These are phyloP conservation scores for Lanistes nyassanus DNA, from an alignment of 1,140 invertebrate species.

Conservation along the genomic window DNA sequence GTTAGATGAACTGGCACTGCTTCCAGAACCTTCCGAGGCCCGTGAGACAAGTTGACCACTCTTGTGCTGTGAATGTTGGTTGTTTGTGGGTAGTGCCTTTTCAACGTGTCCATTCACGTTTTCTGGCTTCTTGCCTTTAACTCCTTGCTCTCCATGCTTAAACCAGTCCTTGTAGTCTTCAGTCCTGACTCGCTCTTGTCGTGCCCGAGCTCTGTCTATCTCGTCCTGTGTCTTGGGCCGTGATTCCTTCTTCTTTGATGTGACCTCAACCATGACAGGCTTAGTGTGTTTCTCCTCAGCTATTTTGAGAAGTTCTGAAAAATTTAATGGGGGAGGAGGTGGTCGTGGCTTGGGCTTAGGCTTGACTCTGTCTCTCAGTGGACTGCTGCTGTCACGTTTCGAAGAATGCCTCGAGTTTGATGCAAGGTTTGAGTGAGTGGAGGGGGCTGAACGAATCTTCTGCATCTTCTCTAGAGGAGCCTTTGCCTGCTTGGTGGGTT, in stretches of 20 bases:
- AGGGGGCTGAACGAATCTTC: too few relatives aligned
- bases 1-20: too few relatives aligned
- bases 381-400: constrained; percentile 7
- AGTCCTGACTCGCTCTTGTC: constrained; percentile 11
- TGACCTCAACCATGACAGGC: constrained; percentile 19
- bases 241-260: constrained; percentile 8
- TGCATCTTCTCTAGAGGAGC: too few relatives aligned
- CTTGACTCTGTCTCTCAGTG: neutral
- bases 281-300: constrained; percentile 23
- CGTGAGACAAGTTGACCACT: too few relatives aligned
- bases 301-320: constrained; percentile 18
- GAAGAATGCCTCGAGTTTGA: neutral
- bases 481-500: neutral
- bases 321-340: constrained; percentile 12
- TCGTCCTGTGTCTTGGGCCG: constrained; percentile 25
- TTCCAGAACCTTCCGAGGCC: too few relatives aligned
- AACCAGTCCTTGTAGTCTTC: constrained; percentile 23
- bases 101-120: neutral
- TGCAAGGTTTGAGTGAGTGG: too few relatives aligned
- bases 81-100: too few relatives aligned
- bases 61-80: too few relatives aligned
- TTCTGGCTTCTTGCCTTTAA: neutral
- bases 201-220: neutral
- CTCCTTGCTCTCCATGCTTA: constrained; percentile 3
- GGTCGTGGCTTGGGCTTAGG: constrained; percentile 7